Base-by-base conservation (phyloP, 2,113 vertebrate species). In the Peromyscus maniculatus region DNA sequence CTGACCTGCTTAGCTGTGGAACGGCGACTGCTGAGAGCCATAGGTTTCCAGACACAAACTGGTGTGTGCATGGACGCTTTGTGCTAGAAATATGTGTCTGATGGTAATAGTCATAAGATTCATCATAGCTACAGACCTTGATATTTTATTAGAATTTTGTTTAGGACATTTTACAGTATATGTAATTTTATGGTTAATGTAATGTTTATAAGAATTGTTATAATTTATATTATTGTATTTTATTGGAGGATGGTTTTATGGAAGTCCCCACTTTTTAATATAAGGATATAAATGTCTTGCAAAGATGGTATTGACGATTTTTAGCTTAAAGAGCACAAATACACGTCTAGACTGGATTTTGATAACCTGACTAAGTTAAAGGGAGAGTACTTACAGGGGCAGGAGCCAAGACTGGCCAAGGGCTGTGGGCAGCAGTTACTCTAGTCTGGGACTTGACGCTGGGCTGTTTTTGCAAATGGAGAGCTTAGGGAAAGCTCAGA, bases 121-220 rank as follows among this genome's bases (percentile, higher is more conserved):
- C n/a, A 80, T 62, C 83, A 91, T 72, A 71, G 24, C 78, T n/a
- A 59, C 52, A 84, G 52, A 94, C 43, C 88, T 74, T 74, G 69
- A 28, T 89, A 83, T 83, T 84, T 88, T 49, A 62, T 77, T 55
- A 43, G 31, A 74, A 69, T 84, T 43, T 69, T 90, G 24, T 39
- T 15, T 83, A 62, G 80, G 62, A 16, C 39, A 39, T 83, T 62
- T 62, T 62, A 26, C 7, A 69, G 28, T 52, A 52, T 36, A 36
- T 69, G 10, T 12, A 59, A n/a, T 59, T 83, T 83, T 83, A 7
- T 83, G 80, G 79, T 83, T 83, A 62, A 26, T 7, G 15, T 43
- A 84, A 43, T 71, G 12, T 88, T 55, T 39, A 26, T 55, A 71
- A 55, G 36, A n/a, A 52, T 71, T 7, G 11, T 52, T n/a, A 55